Evolutionary conservation across 1,140 invertebrate genomes (phyloP).

Genomic region (Cyclargus thomasi): DNA sequence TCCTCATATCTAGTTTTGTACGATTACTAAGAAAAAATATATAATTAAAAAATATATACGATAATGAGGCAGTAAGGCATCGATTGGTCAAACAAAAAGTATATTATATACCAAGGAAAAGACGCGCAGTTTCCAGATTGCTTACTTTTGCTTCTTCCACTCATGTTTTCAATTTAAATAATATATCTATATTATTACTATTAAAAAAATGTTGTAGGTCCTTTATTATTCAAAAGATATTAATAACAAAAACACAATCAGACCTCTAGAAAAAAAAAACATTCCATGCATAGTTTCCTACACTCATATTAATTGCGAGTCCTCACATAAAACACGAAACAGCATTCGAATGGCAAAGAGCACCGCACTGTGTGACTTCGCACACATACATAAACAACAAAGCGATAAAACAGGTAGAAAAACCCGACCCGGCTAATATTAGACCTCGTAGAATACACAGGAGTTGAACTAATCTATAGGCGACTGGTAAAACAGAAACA

Average conservation of each 20-base stretch:
- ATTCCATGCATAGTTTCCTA: not conserved
- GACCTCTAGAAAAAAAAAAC: not conserved
- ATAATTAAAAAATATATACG: no score
- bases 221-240: not conserved
- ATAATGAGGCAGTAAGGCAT: no score
- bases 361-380: conserved; percentile 47
- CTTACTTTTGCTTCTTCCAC: no score
- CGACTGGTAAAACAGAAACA: not conserved
- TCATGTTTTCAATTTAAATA: no score
- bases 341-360: conserved; percentile 41
- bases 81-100: no score
- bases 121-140: no score
- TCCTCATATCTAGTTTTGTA: no score
- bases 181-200: no score
- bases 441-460: conserved; percentile 30
- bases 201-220: no score
- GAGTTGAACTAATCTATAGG: conserved; percentile 9
- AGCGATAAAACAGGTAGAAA: conserved; percentile 50
- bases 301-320: conserved; percentile 12
- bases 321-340: conserved; percentile 37
- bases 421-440: conserved; percentile 40
- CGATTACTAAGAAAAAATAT: no score
- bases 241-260: not conserved
- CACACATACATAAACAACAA: conserved; percentile 48
- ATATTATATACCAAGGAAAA: no score